Percentiles rank a stretch among this genome's conserved stretches.
Conservation (phyloP, 2,113 vertebrate genomes). For the Shinisaurus crocodilurus region DNA sequence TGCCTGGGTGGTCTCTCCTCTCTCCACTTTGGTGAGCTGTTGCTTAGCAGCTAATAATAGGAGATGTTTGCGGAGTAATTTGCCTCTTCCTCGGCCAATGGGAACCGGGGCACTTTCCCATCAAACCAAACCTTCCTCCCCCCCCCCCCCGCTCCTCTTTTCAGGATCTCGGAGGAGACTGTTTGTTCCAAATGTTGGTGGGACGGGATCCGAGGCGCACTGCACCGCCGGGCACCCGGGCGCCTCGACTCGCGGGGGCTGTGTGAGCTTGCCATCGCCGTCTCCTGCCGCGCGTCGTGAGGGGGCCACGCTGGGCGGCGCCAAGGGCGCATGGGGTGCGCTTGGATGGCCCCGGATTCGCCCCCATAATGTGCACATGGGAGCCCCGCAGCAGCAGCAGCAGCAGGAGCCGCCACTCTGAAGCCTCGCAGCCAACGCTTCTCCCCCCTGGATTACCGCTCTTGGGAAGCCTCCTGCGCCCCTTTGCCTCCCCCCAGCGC, state of each 20-base stretch:
- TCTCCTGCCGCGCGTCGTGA: background rate
- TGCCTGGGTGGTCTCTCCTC: constrained; percentile 87
- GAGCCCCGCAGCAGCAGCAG: constrained; percentile 68
- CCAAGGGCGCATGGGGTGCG: constrained; percentile 16
- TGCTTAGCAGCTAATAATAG: constrained; percentile 94
- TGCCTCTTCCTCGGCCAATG: constrained; percentile 92
- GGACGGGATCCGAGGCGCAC: constrained; percentile 80
- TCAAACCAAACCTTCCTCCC: constrained; percentile 77
- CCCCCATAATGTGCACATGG: constrained; percentile 88
- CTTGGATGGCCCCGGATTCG: constrained; percentile 81
- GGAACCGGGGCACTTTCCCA: constrained; percentile 86
- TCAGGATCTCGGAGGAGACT: constrained; percentile 81
- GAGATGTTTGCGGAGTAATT: constrained; percentile 92
- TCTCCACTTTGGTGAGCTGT: constrained; percentile 90
- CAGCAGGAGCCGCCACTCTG: background rate
- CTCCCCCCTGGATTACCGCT: constrained; percentile 67
- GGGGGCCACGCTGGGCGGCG: constrained; percentile 14
- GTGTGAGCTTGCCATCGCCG: background rate
- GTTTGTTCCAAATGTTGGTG: constrained; percentile 83
- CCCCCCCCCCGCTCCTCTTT: constrained; percentile 62
- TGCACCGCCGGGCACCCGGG: background rate
- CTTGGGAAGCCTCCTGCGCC: background rate
- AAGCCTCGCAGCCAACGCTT: constrained; percentile 75
- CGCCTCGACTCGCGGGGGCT: background rate
- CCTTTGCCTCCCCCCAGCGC: background rate